Evolutionary conservation across 2,888 invertebrate species (phyloP), one percentile per base, ranked within the genome.

Genomic region (Syritta pipiens): DNA sequence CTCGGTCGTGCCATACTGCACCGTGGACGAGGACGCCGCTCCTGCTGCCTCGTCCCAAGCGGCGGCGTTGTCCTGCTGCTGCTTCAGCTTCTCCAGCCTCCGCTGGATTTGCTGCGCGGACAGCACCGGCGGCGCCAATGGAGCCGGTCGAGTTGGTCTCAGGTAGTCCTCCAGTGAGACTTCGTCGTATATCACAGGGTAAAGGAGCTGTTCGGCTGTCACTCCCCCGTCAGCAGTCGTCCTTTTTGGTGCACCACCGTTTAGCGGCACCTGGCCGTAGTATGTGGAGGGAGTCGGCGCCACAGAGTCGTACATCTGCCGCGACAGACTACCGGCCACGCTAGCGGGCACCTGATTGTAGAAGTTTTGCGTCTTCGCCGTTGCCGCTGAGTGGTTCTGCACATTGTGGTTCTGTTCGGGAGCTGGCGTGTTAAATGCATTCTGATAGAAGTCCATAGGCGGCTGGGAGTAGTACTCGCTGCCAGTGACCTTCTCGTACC

Each of bases 111-210:
- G 89, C 81, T 89, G 89, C 0, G 88, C 87, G 1, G 89, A 89
- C 0, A 89, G 81, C 6, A 86, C 86, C 1, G 88, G 86, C 3
- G 92, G 92, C 24, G 91, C 90, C 19, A 91, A 89, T 0, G 92
- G 92, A 0, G 92, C 92, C 2, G 92, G 92, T 0, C 92, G 88
- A 84, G 91, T 92, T 2, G 92, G 92, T 0, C 92, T 86, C n/a
- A 89, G 82, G 65, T 87, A 87, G 42, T 89, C 89, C 32, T 89
- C 89, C 14, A 83, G 53, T 0, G 89, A 84, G 0, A 89, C 89
- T 81, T 89, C 89, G 74, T 89, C 89, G 75, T 89, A 89, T 81
- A 89, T 85, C 44, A 84, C 86, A 72, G 84, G 72, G 26, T 82
- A 74, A 10, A 76, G 60, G 19, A 60, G 67, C 53, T n/a, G n/a